Evolutionary conservation across 2,113 vertebrate genomes (phyloP).

Genomic region (Podarcis cretensis): DNA sequence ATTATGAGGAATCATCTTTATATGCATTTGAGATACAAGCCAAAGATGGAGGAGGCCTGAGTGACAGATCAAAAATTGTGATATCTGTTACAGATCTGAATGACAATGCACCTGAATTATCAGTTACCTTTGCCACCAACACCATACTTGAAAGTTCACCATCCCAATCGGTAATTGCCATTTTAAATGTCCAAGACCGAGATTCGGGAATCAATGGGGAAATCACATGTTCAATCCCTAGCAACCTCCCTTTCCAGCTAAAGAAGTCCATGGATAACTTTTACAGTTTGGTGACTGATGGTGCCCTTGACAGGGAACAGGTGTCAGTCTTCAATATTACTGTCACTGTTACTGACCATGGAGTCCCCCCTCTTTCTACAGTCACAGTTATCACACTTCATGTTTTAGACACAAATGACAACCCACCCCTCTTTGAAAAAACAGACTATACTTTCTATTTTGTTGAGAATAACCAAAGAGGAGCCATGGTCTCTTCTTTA

Average conservation of each 20-base stretch:
- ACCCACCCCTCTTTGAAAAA: neutral
- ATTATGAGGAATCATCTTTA: neutral
- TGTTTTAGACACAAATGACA: neutral
- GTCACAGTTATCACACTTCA: neutral
- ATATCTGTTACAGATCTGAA: neutral
- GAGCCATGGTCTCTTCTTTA: neutral
- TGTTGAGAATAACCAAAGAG: neutral
- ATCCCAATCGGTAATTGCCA: neutral
- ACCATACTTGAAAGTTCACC: neutral
- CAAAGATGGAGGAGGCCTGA: neutral
- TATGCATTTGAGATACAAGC: constrained; percentile 1
- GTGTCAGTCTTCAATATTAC: neutral
- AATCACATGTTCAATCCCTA: neutral
- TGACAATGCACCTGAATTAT: neutral
- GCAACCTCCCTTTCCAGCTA: neutral
- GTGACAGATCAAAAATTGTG: neutral
- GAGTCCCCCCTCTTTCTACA: neutral
- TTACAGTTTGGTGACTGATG: neutral
- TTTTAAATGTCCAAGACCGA: neutral
- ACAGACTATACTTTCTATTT: neutral
- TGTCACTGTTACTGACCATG: neutral
- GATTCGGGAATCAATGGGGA: neutral
- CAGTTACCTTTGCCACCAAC: neutral
- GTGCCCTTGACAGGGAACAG: neutral
- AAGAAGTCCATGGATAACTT: neutral